Base-by-base conservation (phyloP, 2,113 vertebrate genomes). In the Poeciliopsis occidentalis region DNA sequence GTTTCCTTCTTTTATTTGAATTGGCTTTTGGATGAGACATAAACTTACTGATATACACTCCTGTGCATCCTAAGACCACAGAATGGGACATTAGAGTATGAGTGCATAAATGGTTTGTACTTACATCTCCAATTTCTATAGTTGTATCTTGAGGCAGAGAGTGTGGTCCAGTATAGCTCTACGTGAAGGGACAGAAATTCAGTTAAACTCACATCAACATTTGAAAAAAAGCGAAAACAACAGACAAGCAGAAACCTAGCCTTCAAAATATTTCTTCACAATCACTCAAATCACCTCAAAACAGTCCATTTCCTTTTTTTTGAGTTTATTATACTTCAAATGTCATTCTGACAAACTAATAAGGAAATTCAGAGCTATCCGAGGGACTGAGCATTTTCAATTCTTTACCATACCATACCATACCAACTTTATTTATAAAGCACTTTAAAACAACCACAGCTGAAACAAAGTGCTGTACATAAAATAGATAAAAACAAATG, bases 131-230 rank as follows among this genome's bases (percentile, higher is more conserved):
- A 1, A 19, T 3, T 7, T 7, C 22, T n/a, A 10, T 22, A 17
- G 15, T 19, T 1, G 24, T 3, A 19, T 71, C 69, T 60, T 62
- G 91, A 68, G 83, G 90, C 54, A 73, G 80, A 27, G 27, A 31
- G n/a, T 78, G 41, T 6, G 39, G 67, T 34, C 57, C 77, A 47
- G 17, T 47, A 5, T 3, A 47, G 13, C 2, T 63, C 91, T 93
- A 71, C 27, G 71, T 29, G 60, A 11, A 47, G 47, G 75, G n/a
- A 82, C 1, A 1, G 2, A 77, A 65, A 74, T 41, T 8, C 12
- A 65, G 51, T 71, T 61, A 72, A 61, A 47, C 34, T 44, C 6
- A 65, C 67, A 47, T 29, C 63, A 37, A 24, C 31, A 34, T 64
- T 69, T 29, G 0, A 69, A 1, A 64, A 67, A 13, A 10, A 34